A percentile compares a stretch with the other conserved stretches of the same genome.
phyloP scores from a whole-genome alignment of 1,140 invertebrate genomes.

The Paralvinella palmiformis region DNA sequence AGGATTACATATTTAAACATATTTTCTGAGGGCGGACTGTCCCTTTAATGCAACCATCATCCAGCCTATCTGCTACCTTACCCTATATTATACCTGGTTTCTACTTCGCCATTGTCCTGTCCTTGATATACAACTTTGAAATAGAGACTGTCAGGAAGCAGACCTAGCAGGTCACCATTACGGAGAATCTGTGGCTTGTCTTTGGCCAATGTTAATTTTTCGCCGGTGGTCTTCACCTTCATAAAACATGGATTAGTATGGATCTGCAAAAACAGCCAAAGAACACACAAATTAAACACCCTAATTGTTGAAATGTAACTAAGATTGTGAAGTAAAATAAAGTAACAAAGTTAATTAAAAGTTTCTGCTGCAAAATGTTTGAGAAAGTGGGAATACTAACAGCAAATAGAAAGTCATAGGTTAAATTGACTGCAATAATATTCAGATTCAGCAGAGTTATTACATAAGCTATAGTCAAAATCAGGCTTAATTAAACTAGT shows the following conservation, averaged over 20 bases:
- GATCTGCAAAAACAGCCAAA: constrained; percentile 26
- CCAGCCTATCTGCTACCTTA: no score
- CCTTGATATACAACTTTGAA: constrained; percentile 29
- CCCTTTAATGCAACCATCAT: no score
- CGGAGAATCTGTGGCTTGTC: constrained; percentile 33
- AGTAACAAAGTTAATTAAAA: background rate
- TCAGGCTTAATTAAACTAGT: no score
- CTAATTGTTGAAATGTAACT: background rate
- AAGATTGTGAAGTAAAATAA: background rate
- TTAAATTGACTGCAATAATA: background rate
- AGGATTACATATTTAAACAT: no score
- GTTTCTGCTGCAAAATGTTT: background rate
- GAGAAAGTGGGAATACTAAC: background rate
- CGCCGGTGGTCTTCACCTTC: constrained; percentile 23
- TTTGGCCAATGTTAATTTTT: constrained; percentile 26
- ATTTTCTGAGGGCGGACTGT: no score
- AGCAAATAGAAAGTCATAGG: background rate
- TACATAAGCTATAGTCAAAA: no score
- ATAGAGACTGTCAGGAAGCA: constrained; percentile 40
- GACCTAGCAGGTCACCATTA: constrained; percentile 29
- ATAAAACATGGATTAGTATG: constrained; percentile 46
- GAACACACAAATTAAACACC: background rate
- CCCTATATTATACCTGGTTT: no score
- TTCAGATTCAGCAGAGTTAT: background rate
- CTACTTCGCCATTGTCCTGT: background rate